Percentiles rank a stretch among this genome's conserved stretches.
phyloP scores from a whole-genome alignment of 2,888 invertebrate species.

The Leptinotarsa peninsularis region DNA sequence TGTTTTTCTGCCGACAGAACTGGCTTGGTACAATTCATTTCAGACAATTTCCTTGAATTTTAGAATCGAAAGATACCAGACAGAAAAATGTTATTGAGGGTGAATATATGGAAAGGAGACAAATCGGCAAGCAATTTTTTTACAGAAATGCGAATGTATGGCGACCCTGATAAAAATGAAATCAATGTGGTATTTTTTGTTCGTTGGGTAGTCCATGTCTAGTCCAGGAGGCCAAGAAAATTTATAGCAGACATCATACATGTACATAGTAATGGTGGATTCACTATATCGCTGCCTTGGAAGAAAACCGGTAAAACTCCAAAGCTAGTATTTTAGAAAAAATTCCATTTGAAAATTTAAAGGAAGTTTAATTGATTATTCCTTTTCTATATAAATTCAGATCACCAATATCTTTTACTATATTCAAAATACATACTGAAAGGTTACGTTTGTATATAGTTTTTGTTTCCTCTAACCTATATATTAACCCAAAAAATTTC shows the following conservation, averaged over 20 bases:
- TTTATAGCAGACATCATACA: not conserved
- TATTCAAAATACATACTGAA: too few species aligned
- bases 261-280: not conserved
- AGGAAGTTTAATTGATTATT: too few species aligned
- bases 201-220: not conserved
- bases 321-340: too few species aligned
- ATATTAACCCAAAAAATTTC: too few species aligned
- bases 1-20: not conserved
- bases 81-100: conserved; percentile 24
- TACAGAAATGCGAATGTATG: not conserved
- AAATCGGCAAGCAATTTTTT: not conserved
- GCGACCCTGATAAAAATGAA: not conserved
- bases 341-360: too few species aligned
- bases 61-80: conserved; percentile 19
- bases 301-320: too few species aligned
- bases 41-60: conserved; percentile 21
- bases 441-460: too few species aligned
- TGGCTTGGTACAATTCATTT: conserved; percentile 10
- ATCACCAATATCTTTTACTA: too few species aligned
- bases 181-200: not conserved
- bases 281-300: not conserved
- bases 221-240: not conserved
- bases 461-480: too few species aligned
- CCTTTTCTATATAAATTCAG: too few species aligned
- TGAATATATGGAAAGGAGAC: not conserved